Base-by-base conservation (phyloP, 2,797 vertebrate species). In the Betta splendens region DNA sequence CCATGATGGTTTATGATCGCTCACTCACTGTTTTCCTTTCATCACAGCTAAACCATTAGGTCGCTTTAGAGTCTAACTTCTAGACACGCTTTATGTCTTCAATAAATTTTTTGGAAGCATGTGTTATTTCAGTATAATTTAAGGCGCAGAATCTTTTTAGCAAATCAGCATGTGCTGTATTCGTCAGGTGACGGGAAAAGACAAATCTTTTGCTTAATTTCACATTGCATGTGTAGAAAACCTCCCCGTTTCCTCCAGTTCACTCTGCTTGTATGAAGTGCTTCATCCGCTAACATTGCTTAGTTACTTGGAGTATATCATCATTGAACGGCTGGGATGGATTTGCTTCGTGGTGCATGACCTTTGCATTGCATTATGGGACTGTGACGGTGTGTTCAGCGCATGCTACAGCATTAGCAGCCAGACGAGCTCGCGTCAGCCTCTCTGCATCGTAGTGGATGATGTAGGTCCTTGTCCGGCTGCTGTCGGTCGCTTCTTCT, bases 291-390 rank as follows among this genome's bases (percentile, higher is more conserved):
- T 67, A 69, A 77, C 80, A 60, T 79, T 72, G 58, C 54, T 21
- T 49, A 60, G 69, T 83, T 85, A 69, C 61, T 72, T 72, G 77
- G 87, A 84, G 82, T 85, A 79, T 87, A 86, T 86, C 81, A 80
- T 86, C 52, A 29, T 72, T 42, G 66, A 86, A 56, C 45, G 46
- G 57, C 72, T 22, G 53, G 54, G 53, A 53, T 23, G 55, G 25
- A 80, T 85, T 78, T 71, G 71, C 58, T 75, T 73, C 33, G 42
- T 48, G 71, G 72, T 81, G 83, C 84, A 78, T 83, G 78, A 66
- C 25, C 35, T 77, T 71, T 71, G 66, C 69, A 26, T 72, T 66
- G 66, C 79, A 62, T 72, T 61, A 57, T 65, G 75, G 80, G 78
- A 76, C 72, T 36, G 73, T 87, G 81, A 77, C 47, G 38, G 69